Evolutionary conservation across 64 coral and sea anemone genomes (phyloP).

Genomic region (Montipora capricornis): DNA sequence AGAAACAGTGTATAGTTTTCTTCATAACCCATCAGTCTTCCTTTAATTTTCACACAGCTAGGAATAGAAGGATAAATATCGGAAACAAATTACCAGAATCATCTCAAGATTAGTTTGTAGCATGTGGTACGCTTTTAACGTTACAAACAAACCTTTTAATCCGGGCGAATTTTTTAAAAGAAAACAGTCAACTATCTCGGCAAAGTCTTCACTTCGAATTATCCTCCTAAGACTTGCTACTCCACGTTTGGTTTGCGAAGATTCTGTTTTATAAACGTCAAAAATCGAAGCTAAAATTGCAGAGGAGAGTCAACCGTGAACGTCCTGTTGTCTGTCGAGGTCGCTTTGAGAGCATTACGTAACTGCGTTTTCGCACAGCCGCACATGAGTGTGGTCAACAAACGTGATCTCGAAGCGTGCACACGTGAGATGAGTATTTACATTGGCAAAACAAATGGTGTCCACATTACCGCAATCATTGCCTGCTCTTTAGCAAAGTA

Average conservation of each 20-base stretch:
- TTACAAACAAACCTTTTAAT: background rate
- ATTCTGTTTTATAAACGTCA: background rate
- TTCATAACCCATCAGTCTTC: too few species aligned
- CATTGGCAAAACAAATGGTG: background rate
- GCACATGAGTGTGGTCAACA: background rate
- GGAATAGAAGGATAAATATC: too few species aligned
- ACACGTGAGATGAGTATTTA: background rate
- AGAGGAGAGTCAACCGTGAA: background rate
- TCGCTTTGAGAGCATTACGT: background rate
- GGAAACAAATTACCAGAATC: too few species aligned
- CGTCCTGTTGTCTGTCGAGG: background rate
- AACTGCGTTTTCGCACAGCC: background rate
- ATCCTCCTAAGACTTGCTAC: background rate
- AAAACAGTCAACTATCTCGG: background rate
- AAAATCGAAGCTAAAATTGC: background rate
- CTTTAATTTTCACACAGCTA: too few species aligned
- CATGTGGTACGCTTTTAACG: background rate
- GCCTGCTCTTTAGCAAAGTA: too few species aligned
- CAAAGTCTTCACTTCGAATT: background rate
- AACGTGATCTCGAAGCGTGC: conserved; percentile 6
- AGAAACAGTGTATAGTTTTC: too few species aligned
- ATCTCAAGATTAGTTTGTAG: background rate
- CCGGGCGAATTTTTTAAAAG: background rate
- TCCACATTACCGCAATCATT: too few species aligned
- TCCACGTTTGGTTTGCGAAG: background rate